Evolutionary conservation across 2,888 invertebrate species (phyloP), one percentile per base, ranked within the genome.

Genomic region (Rhaphigaster nebulosa): DNA sequence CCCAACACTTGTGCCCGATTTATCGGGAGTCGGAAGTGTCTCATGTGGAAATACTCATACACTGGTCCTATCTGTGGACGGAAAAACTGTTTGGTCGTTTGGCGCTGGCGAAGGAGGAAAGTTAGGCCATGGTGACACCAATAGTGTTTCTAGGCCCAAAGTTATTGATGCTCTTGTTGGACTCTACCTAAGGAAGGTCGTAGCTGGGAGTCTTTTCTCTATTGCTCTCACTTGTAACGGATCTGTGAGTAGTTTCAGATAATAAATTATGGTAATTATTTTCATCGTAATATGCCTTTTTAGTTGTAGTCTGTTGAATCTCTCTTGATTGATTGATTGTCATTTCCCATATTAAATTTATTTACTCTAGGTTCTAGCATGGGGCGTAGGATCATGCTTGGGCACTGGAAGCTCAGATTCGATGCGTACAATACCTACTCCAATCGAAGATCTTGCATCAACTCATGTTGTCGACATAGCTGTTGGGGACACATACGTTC

Each of bases 301-400:
- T 65, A 18, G 18, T 65, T 84, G 23, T 84, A 12, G 15, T 84
- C 5, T 76, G 13, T 65, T 18, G 3, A 23, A 76, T 34, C 20
- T 76, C 5, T 23, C 34, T 38, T 26, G 70, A 76, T 76, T 23
- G 20, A 76, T 65, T 76, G 8, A n/a, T n/a, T 84, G 4, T 12
- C 34, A 50, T n/a, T 41, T 45, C 1, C 23, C 13, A 84, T 45
- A 84, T 84, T 84, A 15, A 45, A 45, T 26, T 84, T 84, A 20
- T 45, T 84, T 84, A 84, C 90, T 92, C 45, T 93, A 95, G 94
- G 94, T 96, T n/a, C 95, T 95, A 93, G 95, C 95, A 0, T 96
- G 96, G 96, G 96, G 96, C 26, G 94, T 94, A 92, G 96, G 96
- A 1, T 94, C 95, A 0, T 95, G 95, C 92, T 93, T 96, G n/a